Evolutionary conservation across 2,888 invertebrate genomes (phyloP).

Genomic region (Lasioglossum leucozonium): DNA sequence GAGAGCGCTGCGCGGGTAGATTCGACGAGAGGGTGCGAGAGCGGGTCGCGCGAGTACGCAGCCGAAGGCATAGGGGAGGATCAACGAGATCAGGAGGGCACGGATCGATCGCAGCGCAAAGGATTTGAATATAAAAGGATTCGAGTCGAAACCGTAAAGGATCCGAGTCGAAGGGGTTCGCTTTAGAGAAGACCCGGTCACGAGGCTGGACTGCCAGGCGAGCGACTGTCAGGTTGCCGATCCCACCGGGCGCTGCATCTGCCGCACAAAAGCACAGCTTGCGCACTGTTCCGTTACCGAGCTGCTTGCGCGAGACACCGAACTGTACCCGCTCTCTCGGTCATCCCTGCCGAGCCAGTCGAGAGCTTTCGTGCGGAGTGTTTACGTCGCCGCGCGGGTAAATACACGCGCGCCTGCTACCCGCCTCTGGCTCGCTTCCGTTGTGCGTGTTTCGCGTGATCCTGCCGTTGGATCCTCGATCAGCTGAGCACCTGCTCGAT

Average conservation of each 20-base stretch:
- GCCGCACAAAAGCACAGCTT: conserved; percentile 72
- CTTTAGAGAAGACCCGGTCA: neutral
- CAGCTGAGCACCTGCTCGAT: conserved; percentile 10
- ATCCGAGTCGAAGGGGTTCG: neutral
- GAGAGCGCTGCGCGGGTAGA: conserved; percentile 6
- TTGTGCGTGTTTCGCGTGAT: conserved; percentile 17
- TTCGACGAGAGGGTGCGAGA: conserved; percentile 26
- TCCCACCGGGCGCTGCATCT: conserved; percentile 56
- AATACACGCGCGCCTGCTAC: conserved; percentile 51
- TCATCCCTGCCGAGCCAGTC: conserved; percentile 70
- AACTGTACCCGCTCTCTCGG: conserved; percentile 66
- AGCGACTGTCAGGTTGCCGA: conserved; percentile 39
- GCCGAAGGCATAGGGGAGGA: neutral
- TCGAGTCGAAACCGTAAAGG: neutral
- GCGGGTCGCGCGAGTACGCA: conserved; percentile 6
- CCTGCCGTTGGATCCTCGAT: neutral
- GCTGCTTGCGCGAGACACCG: conserved; percentile 69
- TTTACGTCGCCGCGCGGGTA: conserved; percentile 71
- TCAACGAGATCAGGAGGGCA: too few species aligned
- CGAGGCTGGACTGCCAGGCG: neutral
- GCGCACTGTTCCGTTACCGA: conserved; percentile 72
- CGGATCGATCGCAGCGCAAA: neutral
- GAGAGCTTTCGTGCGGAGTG: conserved; percentile 72
- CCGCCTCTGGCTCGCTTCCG: conserved; percentile 14
- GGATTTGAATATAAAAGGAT: neutral